Evolutionary conservation across 2,888 invertebrate species (phyloP), one percentile per base, ranked within the genome.

Genomic region (Hesperia comma): DNA sequence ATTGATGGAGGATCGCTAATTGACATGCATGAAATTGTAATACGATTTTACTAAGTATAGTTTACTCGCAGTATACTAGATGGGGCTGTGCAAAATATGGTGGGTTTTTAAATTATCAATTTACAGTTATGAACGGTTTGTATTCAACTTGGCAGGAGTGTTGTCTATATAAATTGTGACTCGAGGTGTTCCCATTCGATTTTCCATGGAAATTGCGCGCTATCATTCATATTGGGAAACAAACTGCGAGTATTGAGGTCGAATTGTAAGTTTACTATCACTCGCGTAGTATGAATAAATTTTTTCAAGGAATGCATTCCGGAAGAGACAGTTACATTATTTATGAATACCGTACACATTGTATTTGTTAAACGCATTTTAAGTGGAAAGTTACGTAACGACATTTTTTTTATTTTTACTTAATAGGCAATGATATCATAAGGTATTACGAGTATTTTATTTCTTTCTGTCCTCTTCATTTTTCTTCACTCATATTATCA

Each of bases 181-280:
- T 17, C n/a, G 41, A 43, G 26, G 61, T 40, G 61, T 40, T 37
- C 33, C 49, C 56, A 57, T 57, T 43, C 37, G 55, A 63, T 55
- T 57, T 64, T 61, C 43, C 53, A 64, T 64, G 61, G 57, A 64
- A 68, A 64, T 68, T 58, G 68, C 61, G 21, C 21, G 33, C 61
- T 37, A 61, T 51, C 60, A 61, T 56, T 64, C 68, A 68, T 56
- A 64, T 51, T 61, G 49, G 49, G 49, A 26, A 60, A 64, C 54
- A 61, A 61, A 68, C 53, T 43, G 53, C 53, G 64, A 43, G 61
- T 58, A 63, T 61, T 51, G 58, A 40, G 33, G 19, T n/a, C 32
- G 68, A 64, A 64, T 41, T 58, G 53, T 17, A 53, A 58, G 51
- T 64, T 53, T 58, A 58, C 57, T 57, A 41, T 53, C 51, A 19